These are phyloP conservation scores for Thamnophis elegans DNA, from an alignment of 2,797 vertebrate genomes.

Conservation along the genomic window DNA sequence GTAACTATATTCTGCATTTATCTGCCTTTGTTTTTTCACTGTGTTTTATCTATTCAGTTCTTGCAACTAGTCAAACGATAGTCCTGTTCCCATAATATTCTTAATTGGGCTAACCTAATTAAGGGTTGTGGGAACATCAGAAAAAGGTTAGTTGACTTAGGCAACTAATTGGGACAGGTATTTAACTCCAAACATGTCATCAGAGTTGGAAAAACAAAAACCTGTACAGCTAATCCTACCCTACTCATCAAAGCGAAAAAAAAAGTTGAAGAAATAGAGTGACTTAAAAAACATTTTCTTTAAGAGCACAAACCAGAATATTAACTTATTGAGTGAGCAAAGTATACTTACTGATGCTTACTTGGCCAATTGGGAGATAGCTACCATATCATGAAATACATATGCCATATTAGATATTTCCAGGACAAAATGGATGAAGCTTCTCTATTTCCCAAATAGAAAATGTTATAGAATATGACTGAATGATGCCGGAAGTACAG, in stretches of 20 bases:
- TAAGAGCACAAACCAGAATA: not conserved
- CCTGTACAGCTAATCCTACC: not conserved
- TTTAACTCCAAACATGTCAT: not conserved
- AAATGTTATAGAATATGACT: not conserved
- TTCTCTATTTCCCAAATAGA: not conserved
- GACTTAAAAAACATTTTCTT: not conserved
- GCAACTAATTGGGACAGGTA: not conserved
- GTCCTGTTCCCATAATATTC: not conserved
- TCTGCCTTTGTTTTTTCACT: not conserved
- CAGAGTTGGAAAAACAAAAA: not conserved
- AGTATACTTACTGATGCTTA: not conserved
- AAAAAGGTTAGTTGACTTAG: not conserved
- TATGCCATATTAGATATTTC: not conserved
- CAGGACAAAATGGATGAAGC: not conserved
- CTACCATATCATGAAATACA: not conserved
- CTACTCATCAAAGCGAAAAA: not conserved
- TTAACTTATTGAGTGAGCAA: not conserved
- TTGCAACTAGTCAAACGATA: not conserved
- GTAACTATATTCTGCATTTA: not conserved
- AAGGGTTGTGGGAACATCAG: not conserved
- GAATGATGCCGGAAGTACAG: not conserved
- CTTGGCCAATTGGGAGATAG: not conserved
- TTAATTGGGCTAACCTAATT: not conserved
- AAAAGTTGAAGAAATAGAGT: not conserved
- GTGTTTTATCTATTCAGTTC: not conserved